Evolutionary conservation across 2,113 vertebrate genomes (phyloP).

Genomic region (Garra rufa): DNA sequence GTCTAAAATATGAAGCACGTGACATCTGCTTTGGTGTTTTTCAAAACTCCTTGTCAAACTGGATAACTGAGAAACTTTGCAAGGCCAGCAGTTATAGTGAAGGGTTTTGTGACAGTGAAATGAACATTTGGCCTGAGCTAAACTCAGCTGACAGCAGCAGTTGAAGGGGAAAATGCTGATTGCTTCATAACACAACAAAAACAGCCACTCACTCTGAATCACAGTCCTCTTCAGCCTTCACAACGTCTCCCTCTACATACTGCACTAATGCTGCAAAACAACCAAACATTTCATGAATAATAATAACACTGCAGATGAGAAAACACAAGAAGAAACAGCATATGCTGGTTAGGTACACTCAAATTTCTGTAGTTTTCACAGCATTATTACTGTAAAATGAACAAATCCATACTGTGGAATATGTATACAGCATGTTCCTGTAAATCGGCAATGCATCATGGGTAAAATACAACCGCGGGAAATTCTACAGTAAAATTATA

Average conservation of each 20-base stretch:
- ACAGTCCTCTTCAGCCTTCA: neutral
- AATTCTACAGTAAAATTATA: too few species aligned
- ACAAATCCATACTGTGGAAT: too few species aligned
- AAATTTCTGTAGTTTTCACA: too few species aligned
- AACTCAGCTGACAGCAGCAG: constrained; percentile 12
- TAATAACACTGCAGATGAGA: neutral
- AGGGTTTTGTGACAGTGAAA: neutral
- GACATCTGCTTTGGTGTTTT: neutral
- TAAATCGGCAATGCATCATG: too few species aligned
- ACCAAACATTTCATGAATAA: neutral
- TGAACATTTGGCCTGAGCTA: neutral
- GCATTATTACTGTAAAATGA: too few species aligned
- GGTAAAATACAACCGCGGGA: too few species aligned
- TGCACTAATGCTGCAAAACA: constrained; percentile 43
- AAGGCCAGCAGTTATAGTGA: neutral
- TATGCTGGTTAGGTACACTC: too few species aligned
- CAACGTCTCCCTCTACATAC: constrained; percentile 17
- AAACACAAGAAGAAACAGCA: too few species aligned
- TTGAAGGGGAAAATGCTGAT: neutral
- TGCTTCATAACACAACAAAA: constrained; percentile 19
- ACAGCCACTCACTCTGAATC: constrained; percentile 49
- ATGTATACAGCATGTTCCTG: too few species aligned
- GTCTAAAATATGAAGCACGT: neutral
- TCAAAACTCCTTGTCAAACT: constrained; percentile 23
- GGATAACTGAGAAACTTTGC: neutral